phyloP scores from a whole-genome alignment of 2,113 vertebrate genomes.

The Bostrychus sinensis region DNA sequence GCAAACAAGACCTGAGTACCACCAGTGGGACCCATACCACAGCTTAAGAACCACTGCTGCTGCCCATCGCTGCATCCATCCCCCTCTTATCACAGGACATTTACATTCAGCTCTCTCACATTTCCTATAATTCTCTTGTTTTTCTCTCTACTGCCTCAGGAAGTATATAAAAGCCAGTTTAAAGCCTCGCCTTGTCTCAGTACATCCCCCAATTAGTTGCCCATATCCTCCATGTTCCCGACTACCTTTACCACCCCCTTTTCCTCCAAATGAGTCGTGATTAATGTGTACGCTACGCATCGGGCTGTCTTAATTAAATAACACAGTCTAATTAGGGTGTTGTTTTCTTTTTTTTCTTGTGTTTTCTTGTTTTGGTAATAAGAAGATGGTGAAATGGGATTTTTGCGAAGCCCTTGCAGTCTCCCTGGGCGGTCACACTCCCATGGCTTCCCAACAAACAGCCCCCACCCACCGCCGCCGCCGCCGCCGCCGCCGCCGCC shows the following conservation, averaged over 20 bases:
- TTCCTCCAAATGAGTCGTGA: slow-evolving; percentile 80
- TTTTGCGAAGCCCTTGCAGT: slow-evolving; percentile 51
- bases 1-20: too few relatives aligned
- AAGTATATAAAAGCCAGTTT: slow-evolving; percentile 12
- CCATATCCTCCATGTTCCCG: slow-evolving; percentile 1
- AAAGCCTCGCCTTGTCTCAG: slow-evolving; percentile 18
- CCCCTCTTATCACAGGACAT: slow-evolving; percentile 32
- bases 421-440: slow-evolving; percentile 62
- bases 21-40: too few relatives aligned
- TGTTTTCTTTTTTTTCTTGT: slow-evolving; percentile 80
- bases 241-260: slow-evolving; percentile 28
- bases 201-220: slow-evolving; percentile 16
- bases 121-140: background rate
- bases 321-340: slow-evolving; percentile 85
- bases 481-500: background rate
- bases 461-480: slow-evolving; percentile 6
- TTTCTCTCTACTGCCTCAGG: background rate
- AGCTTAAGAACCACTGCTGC: too few relatives aligned
- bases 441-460: slow-evolving; percentile 59
- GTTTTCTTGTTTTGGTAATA: too few relatives aligned
- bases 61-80: too few relatives aligned
- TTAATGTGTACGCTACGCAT: slow-evolving; percentile 83
- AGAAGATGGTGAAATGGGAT: slow-evolving; percentile 65
- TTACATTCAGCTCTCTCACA: slow-evolving; percentile 1
- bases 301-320: slow-evolving; percentile 89